phyloP scores from a whole-genome alignment of 1,140 invertebrate species.

The Pseudomyrmex cubaensis region DNA sequence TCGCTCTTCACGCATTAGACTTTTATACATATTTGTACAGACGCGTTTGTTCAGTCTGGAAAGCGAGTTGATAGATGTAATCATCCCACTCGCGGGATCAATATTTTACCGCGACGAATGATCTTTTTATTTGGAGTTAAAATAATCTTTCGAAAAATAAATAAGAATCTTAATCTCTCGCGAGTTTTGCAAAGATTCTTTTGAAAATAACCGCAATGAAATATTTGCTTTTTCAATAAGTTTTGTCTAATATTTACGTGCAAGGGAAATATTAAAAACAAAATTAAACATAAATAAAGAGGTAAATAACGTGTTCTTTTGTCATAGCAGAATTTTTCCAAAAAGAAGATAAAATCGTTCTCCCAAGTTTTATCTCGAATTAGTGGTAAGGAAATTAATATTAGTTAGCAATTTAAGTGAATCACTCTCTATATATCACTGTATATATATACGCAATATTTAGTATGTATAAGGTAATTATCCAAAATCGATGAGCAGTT shows the following conservation, averaged over 20 bases:
- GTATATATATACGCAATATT: slow-evolving; percentile 6
- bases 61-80: slow-evolving; percentile 35
- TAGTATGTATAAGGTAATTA: slow-evolving; percentile 53
- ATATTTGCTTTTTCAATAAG: too few species aligned
- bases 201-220: too few species aligned
- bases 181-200: too few species aligned
- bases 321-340: too few species aligned
- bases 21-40: slow-evolving; percentile 60
- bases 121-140: slow-evolving; percentile 24
- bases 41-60: slow-evolving; percentile 55
- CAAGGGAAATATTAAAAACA: too few species aligned
- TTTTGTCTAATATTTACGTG: too few species aligned
- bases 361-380: neutral
- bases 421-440: slow-evolving; percentile 26
- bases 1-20: slow-evolving; percentile 68
- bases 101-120: slow-evolving; percentile 13
- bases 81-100: slow-evolving; percentile 12
- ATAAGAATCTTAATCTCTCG: slow-evolving; percentile 1
- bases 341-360: neutral
- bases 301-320: too few species aligned
- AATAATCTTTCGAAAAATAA: neutral
- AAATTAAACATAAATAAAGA: too few species aligned
- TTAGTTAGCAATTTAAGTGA: slow-evolving; percentile 5
- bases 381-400: neutral
- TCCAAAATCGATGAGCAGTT: slow-evolving; percentile 53